Evolutionary conservation across 1,140 invertebrate species (phyloP).

Genomic region (Zaprionus nigranus): DNA sequence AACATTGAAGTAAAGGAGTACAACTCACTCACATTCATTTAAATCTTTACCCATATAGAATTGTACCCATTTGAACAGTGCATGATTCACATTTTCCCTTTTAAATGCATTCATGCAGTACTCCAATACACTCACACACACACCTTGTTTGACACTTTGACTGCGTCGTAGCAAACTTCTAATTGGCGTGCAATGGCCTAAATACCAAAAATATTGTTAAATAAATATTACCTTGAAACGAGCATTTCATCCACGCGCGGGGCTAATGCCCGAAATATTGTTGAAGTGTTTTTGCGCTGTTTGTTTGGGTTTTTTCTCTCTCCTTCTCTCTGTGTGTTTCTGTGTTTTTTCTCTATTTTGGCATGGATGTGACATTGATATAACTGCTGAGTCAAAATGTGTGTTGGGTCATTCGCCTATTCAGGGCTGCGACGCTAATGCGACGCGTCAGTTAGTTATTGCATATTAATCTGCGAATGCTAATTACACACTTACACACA

Average conservation of each 20-base stretch:
- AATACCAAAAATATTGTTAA: conserved; percentile 37
- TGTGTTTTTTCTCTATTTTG: conserved; percentile 31
- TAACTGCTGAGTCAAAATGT: conserved; percentile 67
- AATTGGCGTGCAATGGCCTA: conserved; percentile 47
- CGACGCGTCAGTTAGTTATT: conserved; percentile 9
- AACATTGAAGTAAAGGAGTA: too few species aligned
- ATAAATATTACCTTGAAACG: conserved; percentile 52
- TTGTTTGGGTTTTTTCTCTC: neutral
- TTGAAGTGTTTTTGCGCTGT: conserved; percentile 25
- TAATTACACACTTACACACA: conserved; percentile 8
- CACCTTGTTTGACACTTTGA: neutral
- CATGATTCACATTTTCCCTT: too few species aligned
- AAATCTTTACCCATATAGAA: too few species aligned
- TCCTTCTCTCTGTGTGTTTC: neutral
- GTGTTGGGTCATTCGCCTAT: conserved; percentile 64
- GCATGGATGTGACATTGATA: conserved; percentile 68
- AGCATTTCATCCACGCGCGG: conserved; percentile 42
- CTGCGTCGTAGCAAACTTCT: conserved; percentile 11
- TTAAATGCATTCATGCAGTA: too few species aligned
- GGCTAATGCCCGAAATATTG: conserved; percentile 51
- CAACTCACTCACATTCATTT: too few species aligned
- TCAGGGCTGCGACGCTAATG: conserved; percentile 2
- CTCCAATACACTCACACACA: conserved; percentile 1
- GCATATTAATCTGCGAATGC: conserved; percentile 9
- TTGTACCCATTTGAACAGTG: too few species aligned